A percentile compares a stretch with the other conserved stretches of the same genome.
These are phyloP conservation scores for Sebastes trivittatus DNA, from an alignment of 2,797 vertebrate genomes.

Conservation along the genomic window DNA sequence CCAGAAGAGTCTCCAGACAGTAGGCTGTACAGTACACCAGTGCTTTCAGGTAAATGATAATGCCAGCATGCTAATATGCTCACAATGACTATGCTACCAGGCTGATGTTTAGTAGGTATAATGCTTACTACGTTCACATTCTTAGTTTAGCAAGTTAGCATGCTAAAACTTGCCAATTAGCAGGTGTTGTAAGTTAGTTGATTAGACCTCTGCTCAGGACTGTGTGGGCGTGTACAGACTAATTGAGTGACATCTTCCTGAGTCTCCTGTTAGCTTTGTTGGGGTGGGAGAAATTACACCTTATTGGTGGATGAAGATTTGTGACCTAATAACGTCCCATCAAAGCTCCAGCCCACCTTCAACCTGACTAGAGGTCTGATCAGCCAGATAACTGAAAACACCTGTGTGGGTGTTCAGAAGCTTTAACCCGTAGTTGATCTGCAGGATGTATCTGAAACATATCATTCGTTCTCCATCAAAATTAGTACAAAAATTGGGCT, in stretches of 20 bases:
- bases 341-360: not conserved
- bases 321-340: not conserved
- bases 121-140: not conserved
- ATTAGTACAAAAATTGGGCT: not conserved
- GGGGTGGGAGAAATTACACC: not conserved
- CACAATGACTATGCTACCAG: not conserved
- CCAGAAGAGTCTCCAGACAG: no score
- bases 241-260: not conserved
- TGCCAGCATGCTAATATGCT: not conserved
- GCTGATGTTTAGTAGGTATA: not conserved
- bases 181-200: not conserved
- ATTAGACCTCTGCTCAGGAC: no score
- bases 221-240: not conserved
- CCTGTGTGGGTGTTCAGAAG: no score
- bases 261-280: not conserved
- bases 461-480: not conserved
- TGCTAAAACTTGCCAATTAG: not conserved
- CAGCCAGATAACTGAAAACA: no score
- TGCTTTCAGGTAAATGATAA: not conserved
- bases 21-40: not conserved
- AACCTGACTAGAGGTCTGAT: no score
- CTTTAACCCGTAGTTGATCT: not conserved
- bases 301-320: not conserved
- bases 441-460: not conserved
- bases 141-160: not conserved